Percentiles rank a stretch among this genome's conserved stretches.
Conservation (phyloP, 2,888 invertebrate genomes). For the Caenorhabditis sp. region DNA sequence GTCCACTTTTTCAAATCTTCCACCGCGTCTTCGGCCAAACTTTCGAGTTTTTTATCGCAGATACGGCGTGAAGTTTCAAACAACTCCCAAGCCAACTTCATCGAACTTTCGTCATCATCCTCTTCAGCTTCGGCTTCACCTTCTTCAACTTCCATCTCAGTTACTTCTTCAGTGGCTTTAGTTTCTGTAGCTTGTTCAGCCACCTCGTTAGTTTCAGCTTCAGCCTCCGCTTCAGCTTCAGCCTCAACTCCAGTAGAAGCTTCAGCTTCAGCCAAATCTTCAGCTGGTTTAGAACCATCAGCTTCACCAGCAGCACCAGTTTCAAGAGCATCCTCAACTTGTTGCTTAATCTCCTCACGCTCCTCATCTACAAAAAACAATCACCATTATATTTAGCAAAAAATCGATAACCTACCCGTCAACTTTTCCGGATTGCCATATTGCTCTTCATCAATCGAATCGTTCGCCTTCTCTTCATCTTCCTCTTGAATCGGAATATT, state of each 20-base stretch:
- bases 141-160: conserved; percentile 24
- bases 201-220: no score
- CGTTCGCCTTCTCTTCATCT: conserved; percentile 1
- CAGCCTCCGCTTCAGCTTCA: conserved; percentile 85
- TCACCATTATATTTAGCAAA: no score
- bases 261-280: conserved; percentile 27
- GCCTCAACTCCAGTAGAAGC: no score
- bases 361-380: neutral
- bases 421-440: neutral
- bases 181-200: no score
- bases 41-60: conserved; percentile 22
- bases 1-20: conserved; percentile 59
- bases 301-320: conserved; percentile 3
- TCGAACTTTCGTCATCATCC: conserved; percentile 55
- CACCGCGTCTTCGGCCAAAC: neutral
- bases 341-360: neutral
- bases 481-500: conserved; percentile 13
- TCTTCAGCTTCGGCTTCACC: conserved; percentile 38
- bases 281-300: neutral
- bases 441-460: conserved; percentile 2
- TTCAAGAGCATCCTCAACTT: neutral
- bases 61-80: conserved; percentile 32
- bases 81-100: conserved; percentile 47
- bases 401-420: neutral
- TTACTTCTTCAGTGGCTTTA: no score